Evolutionary conservation across 2,888 invertebrate genomes (phyloP), one percentile per base, ranked within the genome.

Genomic region (Apamea crenata): DNA sequence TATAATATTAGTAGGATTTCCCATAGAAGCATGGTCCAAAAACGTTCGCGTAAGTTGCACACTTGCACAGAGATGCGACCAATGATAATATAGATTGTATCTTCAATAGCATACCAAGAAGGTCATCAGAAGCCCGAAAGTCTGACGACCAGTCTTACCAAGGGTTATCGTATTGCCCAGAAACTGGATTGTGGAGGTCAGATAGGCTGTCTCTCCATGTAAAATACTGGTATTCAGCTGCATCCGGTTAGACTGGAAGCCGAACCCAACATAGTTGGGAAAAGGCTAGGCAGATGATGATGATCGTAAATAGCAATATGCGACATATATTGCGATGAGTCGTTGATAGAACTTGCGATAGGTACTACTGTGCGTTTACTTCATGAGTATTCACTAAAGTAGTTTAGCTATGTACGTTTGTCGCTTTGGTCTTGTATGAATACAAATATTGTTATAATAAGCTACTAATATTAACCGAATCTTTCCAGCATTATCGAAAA

Each of bases 401-500:
- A 21, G 21, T 29, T 21, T 53, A 14, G 6, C 21, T 25, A 25
- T 0, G n/a, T n/a, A n/a, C n/a, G 7, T 29, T 47, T 69, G 4
- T 16, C 16, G 21, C 18, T 36, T 56, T 14, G n/a, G 21, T 40
- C 1, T 36, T 67, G 4, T 67, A 47, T 50, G n/a, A n/a, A 3
- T 1, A 47, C 47, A 66, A 50, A 32, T 47, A 50, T 50, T 50
- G 50, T 50, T 50, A 50, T 1, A 50, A 50, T 18, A 65, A 18
- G 12, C n/a, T 50, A 36, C 25, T 47, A 32, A 56, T 66, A 74
- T 63, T 59, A 85, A 96, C 96, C 96, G 92, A 91, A 96, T 95
- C 91, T 96, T 96, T 8, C 97, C 97, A 40, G 90, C 76, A 78
- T 96, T 95, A 88, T 96, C 97, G 87, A 96, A 96, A 2, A 97